Evolutionary conservation across 2,113 vertebrate species (phyloP).

Genomic region (Pituophis catenifer): DNA sequence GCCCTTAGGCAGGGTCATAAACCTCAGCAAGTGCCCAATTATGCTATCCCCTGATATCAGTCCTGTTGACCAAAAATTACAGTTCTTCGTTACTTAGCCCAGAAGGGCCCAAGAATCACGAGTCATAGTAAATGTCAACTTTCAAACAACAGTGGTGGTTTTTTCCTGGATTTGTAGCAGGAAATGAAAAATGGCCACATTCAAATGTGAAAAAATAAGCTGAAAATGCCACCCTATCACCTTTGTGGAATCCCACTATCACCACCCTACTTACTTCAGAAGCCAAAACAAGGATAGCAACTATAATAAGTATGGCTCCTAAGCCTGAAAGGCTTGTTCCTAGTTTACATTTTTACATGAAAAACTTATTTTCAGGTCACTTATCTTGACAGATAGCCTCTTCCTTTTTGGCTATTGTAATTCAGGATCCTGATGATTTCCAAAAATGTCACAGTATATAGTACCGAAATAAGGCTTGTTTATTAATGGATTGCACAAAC

Average conservation of each 20-base stretch:
- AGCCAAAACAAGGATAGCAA: not conserved
- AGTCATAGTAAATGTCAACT: not conserved
- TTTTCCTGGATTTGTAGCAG: not conserved
- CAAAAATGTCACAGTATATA: conserved; percentile 29
- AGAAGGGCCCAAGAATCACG: not conserved
- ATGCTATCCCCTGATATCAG: not conserved
- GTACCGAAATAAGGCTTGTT: conserved; percentile 21
- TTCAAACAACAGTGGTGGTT: not conserved
- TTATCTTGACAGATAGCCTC: conserved; percentile 29
- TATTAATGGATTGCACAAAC: conserved; percentile 1
- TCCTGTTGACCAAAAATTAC: not conserved
- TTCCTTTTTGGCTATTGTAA: conserved; percentile 12
- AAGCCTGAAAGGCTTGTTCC: not conserved
- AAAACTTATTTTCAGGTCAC: conserved; percentile 30
- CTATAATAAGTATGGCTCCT: not conserved
- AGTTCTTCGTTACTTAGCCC: not conserved
- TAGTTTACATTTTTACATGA: not conserved
- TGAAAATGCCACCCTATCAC: not conserved
- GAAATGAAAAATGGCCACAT: not conserved
- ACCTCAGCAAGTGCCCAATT: not conserved
- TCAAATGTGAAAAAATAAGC: not conserved
- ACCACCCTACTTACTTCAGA: not conserved
- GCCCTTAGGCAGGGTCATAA: not conserved
- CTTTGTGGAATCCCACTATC: not conserved
- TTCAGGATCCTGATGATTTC: not conserved